Conservation (phyloP, 2,797 vertebrate species). For the Periparus ater region DNA sequence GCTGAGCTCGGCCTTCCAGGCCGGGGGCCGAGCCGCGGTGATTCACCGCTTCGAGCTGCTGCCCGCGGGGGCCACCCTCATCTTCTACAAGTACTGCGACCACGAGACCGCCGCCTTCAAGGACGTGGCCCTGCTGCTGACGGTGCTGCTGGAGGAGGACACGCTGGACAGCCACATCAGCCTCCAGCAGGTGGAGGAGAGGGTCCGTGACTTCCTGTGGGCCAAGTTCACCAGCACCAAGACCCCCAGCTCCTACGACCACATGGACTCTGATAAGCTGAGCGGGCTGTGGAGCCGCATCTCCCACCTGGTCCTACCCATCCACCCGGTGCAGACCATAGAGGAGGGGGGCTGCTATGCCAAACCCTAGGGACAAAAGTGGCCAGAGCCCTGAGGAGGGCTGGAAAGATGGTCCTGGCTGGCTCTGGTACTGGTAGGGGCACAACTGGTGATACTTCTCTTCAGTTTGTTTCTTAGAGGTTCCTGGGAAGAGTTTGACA, state of each 20-base stretch:
- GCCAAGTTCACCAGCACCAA: conserved; percentile 74
- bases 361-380: neutral
- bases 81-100: conserved; percentile 97
- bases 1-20: conserved; percentile 81
- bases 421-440: neutral
- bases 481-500: neutral
- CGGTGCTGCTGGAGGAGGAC: conserved; percentile 84
- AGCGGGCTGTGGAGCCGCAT: conserved; percentile 95
- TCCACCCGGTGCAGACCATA: conserved; percentile 75
- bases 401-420: neutral
- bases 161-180: conserved; percentile 48
- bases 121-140: conserved; percentile 85
- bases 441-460: neutral
- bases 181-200: conserved; percentile 83
- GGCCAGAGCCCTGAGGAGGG: neutral
- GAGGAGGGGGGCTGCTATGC: conserved; percentile 79
- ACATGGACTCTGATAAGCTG: conserved; percentile 86
- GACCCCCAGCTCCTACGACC: conserved; percentile 64
- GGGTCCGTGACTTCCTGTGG: conserved; percentile 83
- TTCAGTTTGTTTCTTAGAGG: neutral
- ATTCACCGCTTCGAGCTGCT: conserved; percentile 88
- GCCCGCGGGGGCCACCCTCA: conserved; percentile 87
- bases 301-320: conserved; percentile 89
- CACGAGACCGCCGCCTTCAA: conserved; percentile 90
- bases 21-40: conserved; percentile 79